Conservation (phyloP, 2,888 invertebrate genomes). For the Parascotia fuliginaria region DNA sequence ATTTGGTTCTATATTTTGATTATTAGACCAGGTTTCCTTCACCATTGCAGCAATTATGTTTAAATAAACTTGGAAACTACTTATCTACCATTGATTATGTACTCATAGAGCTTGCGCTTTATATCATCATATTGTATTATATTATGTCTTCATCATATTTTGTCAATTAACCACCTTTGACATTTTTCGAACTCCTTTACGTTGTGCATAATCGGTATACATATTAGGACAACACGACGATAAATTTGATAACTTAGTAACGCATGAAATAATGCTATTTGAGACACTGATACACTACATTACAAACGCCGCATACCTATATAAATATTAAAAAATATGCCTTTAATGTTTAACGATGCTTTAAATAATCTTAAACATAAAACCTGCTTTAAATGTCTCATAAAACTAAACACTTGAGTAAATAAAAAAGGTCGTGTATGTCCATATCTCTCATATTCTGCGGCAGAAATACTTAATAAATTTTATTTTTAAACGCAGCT, state of each 20-base stretch:
- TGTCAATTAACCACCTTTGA: no score
- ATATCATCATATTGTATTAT: no score
- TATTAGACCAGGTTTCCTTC: no score
- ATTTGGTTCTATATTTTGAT: no score
- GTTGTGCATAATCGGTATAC: not conserved
- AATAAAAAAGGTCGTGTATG: conserved; percentile 51
- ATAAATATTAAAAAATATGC: conserved; percentile 50
- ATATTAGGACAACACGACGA: no score
- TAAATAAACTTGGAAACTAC: no score
- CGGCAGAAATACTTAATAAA: conserved; percentile 34
- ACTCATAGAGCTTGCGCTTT: no score
- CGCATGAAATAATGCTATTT: conserved; percentile 13
- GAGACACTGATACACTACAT: conserved; percentile 18
- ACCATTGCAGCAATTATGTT: no score
- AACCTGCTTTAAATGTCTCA: conserved; percentile 61
- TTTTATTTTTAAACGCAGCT: conserved; percentile 53
- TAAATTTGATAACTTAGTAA: conserved; percentile 3
- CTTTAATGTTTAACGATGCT: conserved; percentile 63
- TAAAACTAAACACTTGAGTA: conserved; percentile 69
- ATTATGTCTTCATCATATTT: no score
- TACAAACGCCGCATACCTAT: conserved; percentile 26
- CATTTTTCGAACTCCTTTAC: no score
- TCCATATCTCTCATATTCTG: conserved; percentile 50
- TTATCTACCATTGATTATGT: no score
- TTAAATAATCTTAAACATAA: conserved; percentile 65